A percentile compares a stretch with the other conserved stretches of the same genome.
Conservation (phyloP, 2,888 invertebrate species). For the Pseudococcus viburni region DNA sequence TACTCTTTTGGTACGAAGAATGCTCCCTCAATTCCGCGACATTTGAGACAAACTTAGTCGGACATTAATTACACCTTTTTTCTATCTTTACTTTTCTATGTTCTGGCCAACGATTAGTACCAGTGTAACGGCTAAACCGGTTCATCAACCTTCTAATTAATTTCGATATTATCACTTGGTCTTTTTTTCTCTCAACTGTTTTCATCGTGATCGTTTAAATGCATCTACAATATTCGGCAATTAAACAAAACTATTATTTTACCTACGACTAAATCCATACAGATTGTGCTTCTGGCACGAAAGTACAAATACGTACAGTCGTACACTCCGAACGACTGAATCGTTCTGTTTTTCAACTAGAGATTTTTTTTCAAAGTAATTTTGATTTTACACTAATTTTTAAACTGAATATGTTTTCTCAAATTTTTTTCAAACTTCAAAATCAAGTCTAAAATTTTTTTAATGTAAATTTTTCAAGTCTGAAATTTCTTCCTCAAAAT, state of each 20-base stretch:
- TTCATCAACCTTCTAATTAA: constrained; percentile 54
- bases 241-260: constrained; percentile 43
- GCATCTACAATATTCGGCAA: background rate
- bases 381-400: no score
- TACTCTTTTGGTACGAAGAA: background rate
- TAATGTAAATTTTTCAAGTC: no score
- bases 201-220: constrained; percentile 13
- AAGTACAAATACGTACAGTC: no score
- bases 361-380: no score
- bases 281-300: no score
- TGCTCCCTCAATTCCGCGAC: constrained; percentile 55
- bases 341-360: no score
- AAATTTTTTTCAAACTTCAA: no score
- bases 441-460: no score
- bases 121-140: constrained; percentile 51
- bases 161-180: constrained; percentile 49
- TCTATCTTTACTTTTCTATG: background rate
- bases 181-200: background rate
- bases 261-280: no score
- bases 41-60: constrained; percentile 53
- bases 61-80: constrained; percentile 58
- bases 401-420: no score
- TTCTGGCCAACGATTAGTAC: constrained; percentile 6
- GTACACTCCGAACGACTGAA: no score
- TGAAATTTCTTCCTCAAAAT: no score